Evolutionary conservation across 2,113 vertebrate species (phyloP), one percentile per base, ranked within the genome.

Genomic region (Callopanchax toddi): DNA sequence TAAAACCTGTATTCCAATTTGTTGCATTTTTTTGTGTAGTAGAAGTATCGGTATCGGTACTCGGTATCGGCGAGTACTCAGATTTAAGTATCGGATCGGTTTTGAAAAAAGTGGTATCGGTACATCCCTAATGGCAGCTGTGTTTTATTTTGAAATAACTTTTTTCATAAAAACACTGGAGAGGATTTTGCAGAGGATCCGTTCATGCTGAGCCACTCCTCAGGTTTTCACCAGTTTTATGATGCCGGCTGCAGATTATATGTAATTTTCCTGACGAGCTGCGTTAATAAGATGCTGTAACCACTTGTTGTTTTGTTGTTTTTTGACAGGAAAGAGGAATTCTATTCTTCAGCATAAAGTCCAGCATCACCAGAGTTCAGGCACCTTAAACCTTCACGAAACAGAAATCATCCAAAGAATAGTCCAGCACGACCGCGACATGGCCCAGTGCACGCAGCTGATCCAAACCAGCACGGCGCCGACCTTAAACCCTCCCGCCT

Each of bases 381-480:
- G 96, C 5, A 94, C 94, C 54, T 93, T 97, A 81, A 96, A 99
- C 92, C 93, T 94, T 83, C 96, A 96, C 53, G 97, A 99, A 88
- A 98, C 90, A 1, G 97, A 97, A 92, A 98, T 99, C 84, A 98
- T 99, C 92, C 97, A 99, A 93, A 96, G 97, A 92, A 99, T 99
- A 1, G 97, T 99, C 72, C 96, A 96, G 77, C 97, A 98, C 0
- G 97, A 99, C 91, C 92, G 97, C 0, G 96, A 99, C 89, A 99
- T 99, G 97, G 97, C 97, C 4, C 95, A 97, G 58, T 95, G 94
- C 3, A 95, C 96, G 0, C 95, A 95, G 82, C 93, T 94, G 1
- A 89, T 92, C 55, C 95, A 96, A 85, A 90, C 89, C 0, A 91
- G 90, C 59, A 36, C 52, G 4, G 15, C 59, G 49, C 81, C 74